Evolutionary conservation across 2,113 vertebrate genomes (phyloP).

Genomic region (Porphyrio hochstetteri): DNA sequence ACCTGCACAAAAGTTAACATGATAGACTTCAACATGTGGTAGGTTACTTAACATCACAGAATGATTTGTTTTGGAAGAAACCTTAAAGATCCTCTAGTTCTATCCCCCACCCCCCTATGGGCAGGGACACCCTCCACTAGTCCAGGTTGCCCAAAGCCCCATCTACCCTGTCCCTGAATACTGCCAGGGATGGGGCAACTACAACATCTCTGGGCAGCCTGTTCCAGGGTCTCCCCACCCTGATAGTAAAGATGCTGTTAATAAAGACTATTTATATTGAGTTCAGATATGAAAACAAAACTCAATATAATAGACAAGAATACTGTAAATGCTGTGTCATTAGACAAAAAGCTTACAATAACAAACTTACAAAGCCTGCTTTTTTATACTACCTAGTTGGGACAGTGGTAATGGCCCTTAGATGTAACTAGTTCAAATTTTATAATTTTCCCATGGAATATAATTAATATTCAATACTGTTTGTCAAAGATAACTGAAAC

Average conservation of each 20-base stretch:
- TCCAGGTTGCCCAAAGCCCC: too few species aligned
- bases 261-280: background rate
- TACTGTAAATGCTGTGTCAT: background rate
- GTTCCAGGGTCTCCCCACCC: too few species aligned
- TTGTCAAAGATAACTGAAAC: background rate
- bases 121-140: too few species aligned
- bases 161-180: too few species aligned
- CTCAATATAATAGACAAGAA: background rate
- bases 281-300: background rate
- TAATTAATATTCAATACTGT: background rate
- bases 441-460: background rate
- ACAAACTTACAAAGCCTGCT: background rate
- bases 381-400: background rate
- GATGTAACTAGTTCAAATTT: background rate
- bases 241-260: background rate
- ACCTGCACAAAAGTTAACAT: background rate
- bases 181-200: too few species aligned
- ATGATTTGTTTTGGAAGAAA: too few species aligned
- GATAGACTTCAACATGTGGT: background rate
- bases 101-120: too few species aligned
- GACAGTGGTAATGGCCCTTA: background rate
- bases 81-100: too few species aligned
- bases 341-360: background rate
- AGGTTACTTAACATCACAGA: background rate
- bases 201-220: too few species aligned